A percentile compares a stretch with the other conserved stretches of the same genome.
phyloP scores from a whole-genome alignment of 2,113 vertebrate species.

The Calypte anna region DNA sequence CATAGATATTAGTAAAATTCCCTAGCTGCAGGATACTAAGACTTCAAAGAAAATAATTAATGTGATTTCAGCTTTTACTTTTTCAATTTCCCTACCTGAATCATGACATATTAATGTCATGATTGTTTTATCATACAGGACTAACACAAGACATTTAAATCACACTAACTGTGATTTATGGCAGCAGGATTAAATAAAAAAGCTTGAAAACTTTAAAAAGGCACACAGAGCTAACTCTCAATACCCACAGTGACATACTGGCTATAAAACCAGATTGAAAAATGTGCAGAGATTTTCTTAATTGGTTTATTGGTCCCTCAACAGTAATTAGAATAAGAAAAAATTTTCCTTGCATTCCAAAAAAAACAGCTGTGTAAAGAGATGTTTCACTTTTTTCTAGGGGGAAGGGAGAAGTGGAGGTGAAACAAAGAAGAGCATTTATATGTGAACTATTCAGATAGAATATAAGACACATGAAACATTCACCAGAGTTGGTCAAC shows the following conservation, averaged over 20 bases:
- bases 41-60: not conserved
- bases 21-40: not conserved
- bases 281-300: not conserved
- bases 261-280: not conserved
- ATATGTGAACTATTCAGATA: not conserved
- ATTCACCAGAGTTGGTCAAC: not conserved
- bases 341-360: not conserved
- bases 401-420: not conserved
- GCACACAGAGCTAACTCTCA: not conserved
- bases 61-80: not conserved
- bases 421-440: not conserved
- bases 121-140: not conserved
- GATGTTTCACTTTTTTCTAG: not conserved
- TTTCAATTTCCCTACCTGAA: not conserved
- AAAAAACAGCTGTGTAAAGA: not conserved
- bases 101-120: not conserved
- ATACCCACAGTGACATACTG: not conserved
- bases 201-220: not conserved
- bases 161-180: not conserved
- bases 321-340: not conserved
- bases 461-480: not conserved
- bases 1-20: not conserved
- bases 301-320: not conserved
- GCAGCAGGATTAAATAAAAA: not conserved
- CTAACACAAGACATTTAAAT: not conserved